Percentiles rank a stretch among this genome's conserved stretches.
Conservation (phyloP, 2,888 invertebrate species). For the Ophion obscuratus region DNA sequence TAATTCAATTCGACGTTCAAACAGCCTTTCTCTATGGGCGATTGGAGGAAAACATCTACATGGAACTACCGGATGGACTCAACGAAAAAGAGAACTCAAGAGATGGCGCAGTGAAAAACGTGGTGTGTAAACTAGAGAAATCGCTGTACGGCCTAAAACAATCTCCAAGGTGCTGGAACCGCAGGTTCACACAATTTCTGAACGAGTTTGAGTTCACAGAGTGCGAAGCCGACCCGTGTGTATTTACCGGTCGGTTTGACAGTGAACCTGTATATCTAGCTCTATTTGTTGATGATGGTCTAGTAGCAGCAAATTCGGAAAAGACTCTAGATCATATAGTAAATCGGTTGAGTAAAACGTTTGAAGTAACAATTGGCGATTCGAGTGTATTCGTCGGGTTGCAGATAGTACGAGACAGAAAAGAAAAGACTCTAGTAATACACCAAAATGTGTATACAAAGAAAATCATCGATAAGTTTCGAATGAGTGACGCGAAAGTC, state of each 20-base stretch:
- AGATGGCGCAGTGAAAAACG: too few relatives aligned
- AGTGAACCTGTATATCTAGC: background rate
- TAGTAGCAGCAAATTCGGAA: background rate
- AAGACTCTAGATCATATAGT: background rate
- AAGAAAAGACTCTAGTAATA: slow-evolving; percentile 50
- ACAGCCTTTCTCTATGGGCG: too few relatives aligned
- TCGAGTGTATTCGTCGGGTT: slow-evolving; percentile 50
- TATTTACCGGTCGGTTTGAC: background rate
- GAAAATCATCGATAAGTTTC: slow-evolving; percentile 55
- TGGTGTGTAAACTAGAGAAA: slow-evolving; percentile 3
- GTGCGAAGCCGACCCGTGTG: background rate
- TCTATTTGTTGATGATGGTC: slow-evolving; percentile 12
- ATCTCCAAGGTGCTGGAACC: slow-evolving; percentile 42
- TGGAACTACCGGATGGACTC: too few relatives aligned
- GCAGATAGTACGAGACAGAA: slow-evolving; percentile 63
- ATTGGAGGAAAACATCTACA: too few relatives aligned
- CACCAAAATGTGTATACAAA: slow-evolving; percentile 63
- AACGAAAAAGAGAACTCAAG: too few relatives aligned
- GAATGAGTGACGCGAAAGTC: slow-evolving; percentile 53
- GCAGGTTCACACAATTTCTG: slow-evolving; percentile 5
- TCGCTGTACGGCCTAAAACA: slow-evolving; percentile 23
- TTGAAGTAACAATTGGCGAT: slow-evolving; percentile 63
- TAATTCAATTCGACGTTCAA: too few relatives aligned
- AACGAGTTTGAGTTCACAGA: slow-evolving; percentile 13
- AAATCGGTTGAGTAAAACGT: slow-evolving; percentile 8